Base-by-base conservation (phyloP, 2,888 invertebrate species). In the Erebia epiphron region DNA sequence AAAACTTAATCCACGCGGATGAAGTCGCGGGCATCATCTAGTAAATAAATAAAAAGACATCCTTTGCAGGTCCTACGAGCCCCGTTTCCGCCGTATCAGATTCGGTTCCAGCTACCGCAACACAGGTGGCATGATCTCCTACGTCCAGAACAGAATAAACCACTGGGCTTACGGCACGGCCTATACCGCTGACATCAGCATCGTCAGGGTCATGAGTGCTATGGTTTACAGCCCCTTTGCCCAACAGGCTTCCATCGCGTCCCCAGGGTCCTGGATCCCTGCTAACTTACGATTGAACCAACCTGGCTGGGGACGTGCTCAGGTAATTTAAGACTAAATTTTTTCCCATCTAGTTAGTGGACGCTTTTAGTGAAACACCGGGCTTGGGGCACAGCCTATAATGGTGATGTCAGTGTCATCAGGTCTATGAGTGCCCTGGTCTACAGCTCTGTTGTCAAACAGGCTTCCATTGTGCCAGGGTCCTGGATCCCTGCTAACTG, bases 361-460 rank as follows among this genome's bases (percentile, higher is more conserved):
- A 35, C 7, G 35, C 35, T 7, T 35, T 5, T 35, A 35, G 35
- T 7, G 35, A 76, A 77, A 67, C 79, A 83, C 62, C 77, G 79
- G 0, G 13, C 58, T 0, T 82, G 79, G 72, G 72, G 75, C 41
- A 13, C 21, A 1, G 46, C 58, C 13, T 61, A 62, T 13, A 76
- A 79, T 41, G 79, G 75, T 0, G 88, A 90, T 72, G 80, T 90
- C 64, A 68, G 69, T 9, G 73, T 89, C 0, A 76, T 89, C n/a
- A 72, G 68, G 21, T 9, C 14, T 13, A 49, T 49, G 62, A 49
- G 1, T 7, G 43, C 21, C 2, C 13, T 75, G 2, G 43, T 43
- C 2, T 72, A 67, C 60, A 52, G 46, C 10, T 35, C 67, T 0
- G 14, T 68, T 10, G 62, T 75, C n/a, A 61, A 67, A 7, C 70